Evolutionary conservation across 2,797 vertebrate genomes (phyloP).

Genomic region (Gadopsis bispinosus): DNA sequence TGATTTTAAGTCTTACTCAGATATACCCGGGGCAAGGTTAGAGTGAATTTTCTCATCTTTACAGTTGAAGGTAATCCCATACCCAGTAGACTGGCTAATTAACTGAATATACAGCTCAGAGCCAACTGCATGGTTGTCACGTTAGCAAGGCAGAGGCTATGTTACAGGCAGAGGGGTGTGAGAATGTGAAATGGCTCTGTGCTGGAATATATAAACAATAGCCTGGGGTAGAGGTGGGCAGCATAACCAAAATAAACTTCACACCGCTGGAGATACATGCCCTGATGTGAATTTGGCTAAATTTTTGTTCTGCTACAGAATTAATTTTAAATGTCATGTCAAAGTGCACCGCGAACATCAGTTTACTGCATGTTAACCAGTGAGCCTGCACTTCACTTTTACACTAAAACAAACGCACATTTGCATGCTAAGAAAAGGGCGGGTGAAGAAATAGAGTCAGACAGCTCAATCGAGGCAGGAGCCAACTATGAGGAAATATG

Average conservation of each 20-base stretch:
- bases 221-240: slow-evolving; percentile 55
- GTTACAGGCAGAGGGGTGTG: slow-evolving; percentile 45
- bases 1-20: slow-evolving; percentile 65
- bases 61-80: slow-evolving; percentile 71
- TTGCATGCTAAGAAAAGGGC: slow-evolving; percentile 49
- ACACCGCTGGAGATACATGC: slow-evolving; percentile 19
- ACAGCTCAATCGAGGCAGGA: slow-evolving; percentile 42
- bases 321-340: slow-evolving; percentile 69
- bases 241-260: slow-evolving; percentile 52
- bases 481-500: slow-evolving; percentile 52
- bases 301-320: slow-evolving; percentile 56
- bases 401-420: slow-evolving; percentile 53
- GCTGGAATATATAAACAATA: slow-evolving; percentile 64
- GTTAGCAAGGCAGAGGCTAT: slow-evolving; percentile 65
- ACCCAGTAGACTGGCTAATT: slow-evolving; percentile 76
- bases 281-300: slow-evolving; percentile 44
- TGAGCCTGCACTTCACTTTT: slow-evolving; percentile 33
- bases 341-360: slow-evolving; percentile 46
- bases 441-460: slow-evolving; percentile 50
- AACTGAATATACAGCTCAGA: slow-evolving; percentile 72
- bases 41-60: slow-evolving; percentile 60
- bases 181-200: slow-evolving; percentile 53
- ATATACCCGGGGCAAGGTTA: slow-evolving; percentile 62
- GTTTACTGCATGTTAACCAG: slow-evolving; percentile 51
- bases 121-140: slow-evolving; percentile 64